Evolutionary conservation across 2,113 vertebrate species (phyloP).

Genomic region (Podilymbus podiceps): DNA sequence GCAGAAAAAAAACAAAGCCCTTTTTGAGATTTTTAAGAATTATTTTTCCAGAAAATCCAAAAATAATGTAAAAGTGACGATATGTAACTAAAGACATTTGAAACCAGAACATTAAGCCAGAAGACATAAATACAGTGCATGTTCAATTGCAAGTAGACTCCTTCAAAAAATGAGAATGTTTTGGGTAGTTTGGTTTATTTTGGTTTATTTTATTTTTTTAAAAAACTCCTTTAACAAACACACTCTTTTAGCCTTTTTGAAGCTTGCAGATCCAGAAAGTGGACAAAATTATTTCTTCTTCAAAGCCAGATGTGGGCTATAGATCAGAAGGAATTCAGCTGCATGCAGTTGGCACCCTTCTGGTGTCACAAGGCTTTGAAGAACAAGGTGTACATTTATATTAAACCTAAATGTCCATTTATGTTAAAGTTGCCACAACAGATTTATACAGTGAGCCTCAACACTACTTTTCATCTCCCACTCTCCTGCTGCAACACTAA

Average conservation of each 20-base stretch:
- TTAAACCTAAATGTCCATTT: neutral
- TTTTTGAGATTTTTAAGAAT: neutral
- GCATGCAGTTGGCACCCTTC: neutral
- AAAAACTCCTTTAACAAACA: neutral
- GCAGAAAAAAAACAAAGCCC: neutral
- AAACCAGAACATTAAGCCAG: neutral
- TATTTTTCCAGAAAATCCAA: neutral
- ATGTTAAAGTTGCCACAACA: neutral
- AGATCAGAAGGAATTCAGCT: neutral
- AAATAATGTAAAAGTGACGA: neutral
- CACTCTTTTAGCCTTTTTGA: neutral
- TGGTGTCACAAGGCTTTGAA: neutral
- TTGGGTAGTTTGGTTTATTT: neutral
- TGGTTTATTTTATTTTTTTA: neutral
- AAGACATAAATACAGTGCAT: neutral
- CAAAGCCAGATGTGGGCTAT: neutral
- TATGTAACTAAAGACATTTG: neutral
- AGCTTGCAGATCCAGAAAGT: neutral
- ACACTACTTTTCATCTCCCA: neutral
- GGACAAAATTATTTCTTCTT: neutral
- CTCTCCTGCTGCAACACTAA: neutral
- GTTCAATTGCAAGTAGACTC: neutral
- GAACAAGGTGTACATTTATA: neutral
- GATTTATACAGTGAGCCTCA: neutral
- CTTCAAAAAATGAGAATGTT: neutral